Conservation (phyloP, 2,113 vertebrate species). For the Glaucidium brasilianum region DNA sequence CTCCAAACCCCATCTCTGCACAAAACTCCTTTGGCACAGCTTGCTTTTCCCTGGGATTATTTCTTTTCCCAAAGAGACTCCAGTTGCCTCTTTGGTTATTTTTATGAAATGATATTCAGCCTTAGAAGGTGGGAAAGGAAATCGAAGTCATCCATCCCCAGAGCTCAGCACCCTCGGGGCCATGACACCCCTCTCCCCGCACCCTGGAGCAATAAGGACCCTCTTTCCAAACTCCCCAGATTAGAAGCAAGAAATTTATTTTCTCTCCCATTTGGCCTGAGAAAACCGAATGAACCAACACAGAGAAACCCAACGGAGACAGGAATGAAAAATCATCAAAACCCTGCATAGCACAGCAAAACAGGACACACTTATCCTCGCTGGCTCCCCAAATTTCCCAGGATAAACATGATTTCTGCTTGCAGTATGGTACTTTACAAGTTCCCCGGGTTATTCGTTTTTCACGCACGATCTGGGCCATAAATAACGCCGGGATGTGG, state of each 20-base stretch:
- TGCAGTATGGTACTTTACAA: accelerated
- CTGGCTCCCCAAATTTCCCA: accelerated
- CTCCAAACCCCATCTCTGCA: not conserved
- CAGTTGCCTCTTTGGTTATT: not conserved
- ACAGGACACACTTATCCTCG: accelerated
- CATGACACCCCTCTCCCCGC: not conserved
- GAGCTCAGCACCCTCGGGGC: not conserved
- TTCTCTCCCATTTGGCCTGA: not conserved
- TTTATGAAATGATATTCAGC: not conserved
- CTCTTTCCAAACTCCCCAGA: not conserved
- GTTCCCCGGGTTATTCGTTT: accelerated
- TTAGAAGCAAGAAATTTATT: not conserved
- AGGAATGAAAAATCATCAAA: not conserved
- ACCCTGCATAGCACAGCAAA: accelerated
- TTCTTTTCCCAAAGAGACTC: not conserved
- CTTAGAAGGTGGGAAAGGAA: not conserved
- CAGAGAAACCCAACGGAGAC: not conserved
- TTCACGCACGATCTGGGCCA: accelerated
- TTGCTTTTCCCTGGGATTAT: not conserved
- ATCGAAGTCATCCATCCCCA: accelerated
- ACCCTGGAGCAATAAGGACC: not conserved
- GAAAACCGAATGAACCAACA: not conserved
- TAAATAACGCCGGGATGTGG: no score
- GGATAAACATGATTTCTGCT: accelerated
- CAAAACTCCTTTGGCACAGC: not conserved